These are phyloP conservation scores for Nomia melanderi DNA, from an alignment of 1,140 invertebrate genomes.

Conservation along the genomic window DNA sequence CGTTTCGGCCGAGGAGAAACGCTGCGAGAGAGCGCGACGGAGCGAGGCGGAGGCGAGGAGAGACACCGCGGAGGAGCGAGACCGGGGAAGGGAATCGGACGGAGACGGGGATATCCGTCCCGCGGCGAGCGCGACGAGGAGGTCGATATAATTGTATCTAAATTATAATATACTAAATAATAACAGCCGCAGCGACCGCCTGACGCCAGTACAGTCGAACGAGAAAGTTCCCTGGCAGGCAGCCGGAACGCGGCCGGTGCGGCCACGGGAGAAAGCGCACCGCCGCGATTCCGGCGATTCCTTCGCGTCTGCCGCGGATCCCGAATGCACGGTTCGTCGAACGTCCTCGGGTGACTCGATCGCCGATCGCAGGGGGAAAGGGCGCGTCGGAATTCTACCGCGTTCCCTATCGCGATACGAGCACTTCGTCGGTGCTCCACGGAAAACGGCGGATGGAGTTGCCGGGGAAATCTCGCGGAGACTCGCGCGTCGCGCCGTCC, in stretches of 20 bases:
- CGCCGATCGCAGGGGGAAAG: no score
- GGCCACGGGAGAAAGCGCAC: neutral
- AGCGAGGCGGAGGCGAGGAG: conserved; percentile 13
- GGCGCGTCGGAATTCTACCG: no score
- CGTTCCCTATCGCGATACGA: no score
- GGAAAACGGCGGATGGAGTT: no score
- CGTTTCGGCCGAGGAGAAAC: conserved; percentile 28
- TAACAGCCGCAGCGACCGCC: conserved; percentile 79
- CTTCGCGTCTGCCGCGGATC: neutral
- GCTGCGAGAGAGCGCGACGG: conserved; percentile 23
- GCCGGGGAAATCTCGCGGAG: no score
- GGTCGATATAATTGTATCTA: conserved; percentile 81
- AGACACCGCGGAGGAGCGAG: conserved; percentile 12
- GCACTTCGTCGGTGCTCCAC: no score
- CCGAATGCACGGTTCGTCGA: neutral
- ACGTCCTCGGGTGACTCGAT: neutral
- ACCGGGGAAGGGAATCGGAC: conserved; percentile 31
- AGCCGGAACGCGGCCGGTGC: neutral
- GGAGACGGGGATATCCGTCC: conserved; percentile 27
- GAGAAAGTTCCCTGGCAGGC: conserved; percentile 65
- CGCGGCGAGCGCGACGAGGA: conserved; percentile 69
- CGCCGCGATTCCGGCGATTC: no score
- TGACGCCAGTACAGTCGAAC: conserved; percentile 79
- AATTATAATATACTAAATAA: conserved; percentile 82
- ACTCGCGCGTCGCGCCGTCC: no score